Evolutionary conservation across 1,140 invertebrate genomes (phyloP), one percentile per base, ranked within the genome.

Genomic region (Notospermus geniculatus): DNA sequence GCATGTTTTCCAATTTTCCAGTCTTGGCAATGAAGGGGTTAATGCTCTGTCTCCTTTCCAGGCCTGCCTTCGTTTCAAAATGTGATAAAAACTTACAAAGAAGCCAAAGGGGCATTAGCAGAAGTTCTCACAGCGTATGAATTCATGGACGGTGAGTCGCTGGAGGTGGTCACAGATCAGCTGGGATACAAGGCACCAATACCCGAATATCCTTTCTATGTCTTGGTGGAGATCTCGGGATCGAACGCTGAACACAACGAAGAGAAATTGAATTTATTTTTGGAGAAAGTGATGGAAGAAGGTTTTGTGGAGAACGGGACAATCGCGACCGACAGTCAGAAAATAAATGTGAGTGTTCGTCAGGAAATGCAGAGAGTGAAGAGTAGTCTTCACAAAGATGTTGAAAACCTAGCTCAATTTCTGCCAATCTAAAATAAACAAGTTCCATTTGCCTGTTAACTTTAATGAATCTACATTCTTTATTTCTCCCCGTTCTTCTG

Each of bases 81-180:
- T 66, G 87, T 95, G 7, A 79, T 97, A 2, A 81, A 88, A 67
- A 87, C 90, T 1, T 91, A 89, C 70, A 84, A 86, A 66, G 82
- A 85, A 61, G 89, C 91, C 0, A 91, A 89, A 77, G 75, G 74
- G 1, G 86, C 88, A 58, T 81, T 98, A 1, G 89, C 88, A 1
- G 94, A 97, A 83, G 91, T 96, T 63, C 79, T 98, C 22, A 96
- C 94, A 25, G 92, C 95, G 0, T 95, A 91, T 82, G 95, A 98
- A 83, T 87, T 97, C 81, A 90, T 97, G 59, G 95, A 98, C 78
- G 81, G 82, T 25, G 65, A 73, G n/a, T 86, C 90, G 0, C 77
- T 93, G 67, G 80, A 83, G 5, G 82, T 86, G 50, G 86, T 87
- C 1, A 83, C 82, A 1, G 71, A 80, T 11, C 83, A 88, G 67